These are phyloP conservation scores for Strix occidentalis DNA, from an alignment of 2,797 vertebrate genomes.

Conservation along the genomic window DNA sequence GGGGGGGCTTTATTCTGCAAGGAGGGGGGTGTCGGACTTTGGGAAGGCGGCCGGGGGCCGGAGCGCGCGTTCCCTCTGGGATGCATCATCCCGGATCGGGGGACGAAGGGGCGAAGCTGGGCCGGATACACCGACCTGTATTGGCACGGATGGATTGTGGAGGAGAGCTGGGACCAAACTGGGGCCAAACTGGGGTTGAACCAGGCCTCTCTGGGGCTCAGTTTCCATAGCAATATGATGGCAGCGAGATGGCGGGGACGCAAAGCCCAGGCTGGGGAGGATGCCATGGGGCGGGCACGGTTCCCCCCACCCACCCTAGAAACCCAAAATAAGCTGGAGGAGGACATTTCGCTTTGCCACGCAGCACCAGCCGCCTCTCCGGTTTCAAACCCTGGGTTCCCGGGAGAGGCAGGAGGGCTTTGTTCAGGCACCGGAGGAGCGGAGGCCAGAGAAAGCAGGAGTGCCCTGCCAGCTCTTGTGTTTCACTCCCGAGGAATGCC, in stretches of 20 bases:
- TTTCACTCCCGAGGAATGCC: constrained; percentile 67
- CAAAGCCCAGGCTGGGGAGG: not conserved
- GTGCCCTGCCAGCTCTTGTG: constrained; percentile 69
- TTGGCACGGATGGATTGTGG: not conserved
- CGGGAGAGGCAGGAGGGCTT: constrained; percentile 66
- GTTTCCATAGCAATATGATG: constrained; percentile 46
- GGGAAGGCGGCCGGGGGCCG: not conserved
- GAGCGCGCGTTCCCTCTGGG: not conserved
- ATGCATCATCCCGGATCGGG: not conserved
- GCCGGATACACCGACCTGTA: not conserved
- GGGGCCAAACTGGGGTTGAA: not conserved
- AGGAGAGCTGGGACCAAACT: not conserved
- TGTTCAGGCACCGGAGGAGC: constrained; percentile 63
- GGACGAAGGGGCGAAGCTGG: not conserved
- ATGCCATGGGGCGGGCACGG: not conserved
- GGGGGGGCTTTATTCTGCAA: not conserved
- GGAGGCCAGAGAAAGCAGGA: constrained; percentile 63
- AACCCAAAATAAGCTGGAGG: not conserved
- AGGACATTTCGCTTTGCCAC: not conserved
- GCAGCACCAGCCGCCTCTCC: constrained; percentile 11
- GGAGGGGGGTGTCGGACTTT: not conserved
- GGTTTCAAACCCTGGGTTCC: constrained; percentile 28
- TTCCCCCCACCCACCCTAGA: not conserved
- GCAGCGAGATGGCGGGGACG: not conserved
- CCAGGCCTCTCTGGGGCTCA: not conserved